Base-by-base conservation (phyloP, 1,140 invertebrate species). In the Microvelia longipes region DNA sequence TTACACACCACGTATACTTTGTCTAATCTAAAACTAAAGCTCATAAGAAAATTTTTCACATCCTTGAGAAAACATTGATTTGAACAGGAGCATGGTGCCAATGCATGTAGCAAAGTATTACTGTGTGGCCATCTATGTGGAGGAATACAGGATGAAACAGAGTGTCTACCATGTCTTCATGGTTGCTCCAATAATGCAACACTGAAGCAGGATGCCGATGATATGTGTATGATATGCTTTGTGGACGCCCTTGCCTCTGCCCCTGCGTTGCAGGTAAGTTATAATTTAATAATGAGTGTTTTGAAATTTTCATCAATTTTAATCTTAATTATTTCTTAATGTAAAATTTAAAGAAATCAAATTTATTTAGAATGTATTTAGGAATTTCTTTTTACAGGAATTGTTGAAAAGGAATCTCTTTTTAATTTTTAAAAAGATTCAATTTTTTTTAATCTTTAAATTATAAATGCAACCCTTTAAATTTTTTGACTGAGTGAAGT, bases 221-320 rank as follows among this genome's bases (percentile, higher is more conserved):
- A 98, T 77, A 97, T 98, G 93, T 99, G 96, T 80, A 98, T 98
- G 93, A 96, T 98, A 72, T 98, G 96, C 78, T 98, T 99, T 79
- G 96, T 93, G 0, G 96, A 98, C 78, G 93, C 96, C 0, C 80
- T 99, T 1, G 90, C 93, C 26, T 94, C 90, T 73, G 94, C 95
- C 0, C 96, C 96, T 19, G 92, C 94, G n/a, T 89, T 98, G 77
- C 90, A 91, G 82, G 89, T 90, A 77, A 73, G 35, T 27, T 35
- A n/a, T n/a, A n/a, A n/a, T n/a, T n/a, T 24, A 19, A 69, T 69
- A 64, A 2, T 26, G 2, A 50, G 5, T 15, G 19, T 24, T 28
- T 64, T 50, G 11, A 26, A 2, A 61, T 28, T 27, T 65, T 24
- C 64, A 13, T 11, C 19, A 65, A 67, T 67, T 19, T 13, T 13